These are phyloP conservation scores for Tenebrosternarchus preto DNA, from an alignment of 2,113 vertebrate species.

Conservation along the genomic window DNA sequence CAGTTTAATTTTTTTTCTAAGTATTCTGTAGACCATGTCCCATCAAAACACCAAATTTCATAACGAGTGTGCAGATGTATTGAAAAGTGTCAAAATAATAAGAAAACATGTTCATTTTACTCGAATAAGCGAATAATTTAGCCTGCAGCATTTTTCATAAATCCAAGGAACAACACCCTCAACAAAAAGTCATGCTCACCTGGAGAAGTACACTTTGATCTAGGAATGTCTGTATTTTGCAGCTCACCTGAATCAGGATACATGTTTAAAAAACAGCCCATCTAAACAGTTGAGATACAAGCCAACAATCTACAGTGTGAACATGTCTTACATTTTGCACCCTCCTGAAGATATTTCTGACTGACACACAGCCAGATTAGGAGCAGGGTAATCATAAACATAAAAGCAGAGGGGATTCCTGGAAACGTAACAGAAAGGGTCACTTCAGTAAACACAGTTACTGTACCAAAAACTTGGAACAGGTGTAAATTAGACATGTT, in stretches of 20 bases:
- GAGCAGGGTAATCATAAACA: conserved; percentile 47
- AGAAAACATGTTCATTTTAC: background rate
- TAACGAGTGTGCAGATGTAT: too few species aligned
- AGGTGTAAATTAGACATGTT: too few species aligned
- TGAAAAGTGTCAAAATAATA: background rate
- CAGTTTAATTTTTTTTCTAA: too few species aligned
- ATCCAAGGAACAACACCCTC: background rate
- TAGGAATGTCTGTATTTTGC: background rate
- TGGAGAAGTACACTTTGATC: conserved; percentile 29
- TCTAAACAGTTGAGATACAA: background rate
- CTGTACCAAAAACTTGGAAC: background rate
- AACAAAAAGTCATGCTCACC: conserved; percentile 15
- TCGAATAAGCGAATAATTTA: background rate
- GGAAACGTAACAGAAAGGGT: conserved; percentile 12
- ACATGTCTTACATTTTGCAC: conserved; percentile 3
- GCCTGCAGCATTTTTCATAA: background rate
- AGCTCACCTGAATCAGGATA: conserved; percentile 29
- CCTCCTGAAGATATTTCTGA: conserved; percentile 15
- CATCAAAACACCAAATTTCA: too few species aligned
- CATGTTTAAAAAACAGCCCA: background rate
- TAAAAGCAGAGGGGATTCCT: conserved; percentile 40
- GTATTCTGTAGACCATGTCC: too few species aligned
- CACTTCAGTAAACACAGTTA: background rate
- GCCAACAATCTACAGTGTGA: background rate
- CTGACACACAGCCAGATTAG: conserved; percentile 51